Evolutionary conservation across 2,797 vertebrate genomes (phyloP), one percentile per base, ranked within the genome.

Genomic region (Girardinus metallicus): DNA sequence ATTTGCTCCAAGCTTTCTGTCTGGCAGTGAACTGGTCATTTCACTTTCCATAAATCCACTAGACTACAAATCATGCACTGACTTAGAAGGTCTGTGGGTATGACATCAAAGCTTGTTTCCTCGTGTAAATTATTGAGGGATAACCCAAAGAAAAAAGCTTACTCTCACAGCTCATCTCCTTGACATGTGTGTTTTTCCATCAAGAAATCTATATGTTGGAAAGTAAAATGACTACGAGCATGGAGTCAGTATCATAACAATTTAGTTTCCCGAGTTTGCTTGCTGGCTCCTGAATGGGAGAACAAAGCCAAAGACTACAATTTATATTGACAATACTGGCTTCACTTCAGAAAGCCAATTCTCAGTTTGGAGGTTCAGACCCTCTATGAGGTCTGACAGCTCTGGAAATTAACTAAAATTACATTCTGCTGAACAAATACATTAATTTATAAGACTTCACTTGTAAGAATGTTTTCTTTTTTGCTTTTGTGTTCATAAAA

Each of bases 41-140:
- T 90, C 70, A 80, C 81, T 84, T 87, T 82, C 84, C 80, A 89
- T 86, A 82, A 85, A 92, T 85, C 72, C 77, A 75, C 80, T 80
- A 62, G 31, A 74, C 64, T 41, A 43, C 53, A 76, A 90, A 82
- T 88, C 81, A 85, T 72, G 47, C 41, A 53, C 71, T 31, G n/a
- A 77, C 49, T 8, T 72, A 41, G 39, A 49, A 64, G 74, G 74
- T 83, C 44, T 62, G 78, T 77, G 53, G 26, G 74, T 78, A 72
- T 57, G 1, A 83, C 81, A 81, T 82, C 53, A 92, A 81, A 76
- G 53, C 47, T 46, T 74, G 60, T 11, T 68, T 85, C 77, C 57
- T 47, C 39, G 60, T 73, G 66, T 49, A 80, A 47, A 74, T 46
- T 62, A 74, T 68, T 64, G 57, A 62, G 73, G 80, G 80, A 7